Percentiles rank a stretch among this genome's conserved stretches.
phyloP scores from a whole-genome alignment of 2,888 invertebrate species.

The Beris chalybata region DNA sequence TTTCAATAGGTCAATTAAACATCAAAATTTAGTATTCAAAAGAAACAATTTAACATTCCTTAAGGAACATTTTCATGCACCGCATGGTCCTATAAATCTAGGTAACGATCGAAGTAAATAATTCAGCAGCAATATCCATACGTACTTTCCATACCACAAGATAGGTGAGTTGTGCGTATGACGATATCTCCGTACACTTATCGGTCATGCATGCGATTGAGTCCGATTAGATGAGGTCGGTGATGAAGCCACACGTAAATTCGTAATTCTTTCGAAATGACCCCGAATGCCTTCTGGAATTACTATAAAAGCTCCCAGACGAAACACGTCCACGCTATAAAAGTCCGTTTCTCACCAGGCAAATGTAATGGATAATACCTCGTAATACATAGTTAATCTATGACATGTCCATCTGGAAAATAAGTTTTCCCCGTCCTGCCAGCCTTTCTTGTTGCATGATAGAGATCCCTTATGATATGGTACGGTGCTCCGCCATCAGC shows the following conservation, averaged over 20 bases:
- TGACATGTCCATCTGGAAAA: neutral
- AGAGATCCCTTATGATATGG: slow-evolving; percentile 1
- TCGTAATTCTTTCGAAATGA: neutral
- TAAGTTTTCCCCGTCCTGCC: neutral
- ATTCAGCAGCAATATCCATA: slow-evolving; percentile 18
- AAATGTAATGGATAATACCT: slow-evolving; percentile 5
- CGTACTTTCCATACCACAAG: slow-evolving; percentile 5
- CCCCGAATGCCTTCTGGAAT: slow-evolving; percentile 1
- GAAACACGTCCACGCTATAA: slow-evolving; percentile 20
- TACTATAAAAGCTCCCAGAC: slow-evolving; percentile 1
- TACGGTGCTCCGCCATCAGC: slow-evolving; percentile 4
- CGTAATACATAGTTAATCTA: slow-evolving; percentile 10
- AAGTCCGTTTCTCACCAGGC: slow-evolving; percentile 8
- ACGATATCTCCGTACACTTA: neutral
- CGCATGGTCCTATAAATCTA: slow-evolving; percentile 21
- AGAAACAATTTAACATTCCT: slow-evolving; percentile 23
- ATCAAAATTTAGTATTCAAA: slow-evolving; percentile 23
- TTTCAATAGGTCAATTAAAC: slow-evolving; percentile 18
- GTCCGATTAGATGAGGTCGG: neutral
- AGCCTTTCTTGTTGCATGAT: neutral
- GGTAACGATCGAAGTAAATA: slow-evolving; percentile 28
- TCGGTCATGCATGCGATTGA: neutral
- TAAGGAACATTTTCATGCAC: slow-evolving; percentile 9
- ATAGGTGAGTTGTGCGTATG: neutral
- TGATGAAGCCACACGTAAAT: slow-evolving; percentile 16